Conservation (phyloP, 1,140 invertebrate genomes). For the Muscidifurax raptorellus region DNA sequence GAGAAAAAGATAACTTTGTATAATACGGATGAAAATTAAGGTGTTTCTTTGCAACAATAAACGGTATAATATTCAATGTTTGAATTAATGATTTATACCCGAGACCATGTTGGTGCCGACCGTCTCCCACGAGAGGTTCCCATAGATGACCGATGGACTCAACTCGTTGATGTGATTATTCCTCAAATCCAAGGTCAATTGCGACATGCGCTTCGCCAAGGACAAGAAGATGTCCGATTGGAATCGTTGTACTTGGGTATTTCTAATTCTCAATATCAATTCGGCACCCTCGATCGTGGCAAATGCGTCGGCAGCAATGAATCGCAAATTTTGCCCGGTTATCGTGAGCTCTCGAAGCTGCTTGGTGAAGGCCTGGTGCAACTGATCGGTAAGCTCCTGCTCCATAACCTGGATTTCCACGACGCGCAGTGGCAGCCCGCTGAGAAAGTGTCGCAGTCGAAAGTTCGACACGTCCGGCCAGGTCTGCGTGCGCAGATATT, state of each 20-base stretch:
- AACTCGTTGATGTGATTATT: conserved; percentile 87
- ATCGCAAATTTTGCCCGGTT: conserved; percentile 82
- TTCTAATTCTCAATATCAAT: conserved; percentile 84
- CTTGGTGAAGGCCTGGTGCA: conserved; percentile 83
- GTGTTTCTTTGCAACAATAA: too few species aligned
- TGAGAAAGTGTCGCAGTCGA: conserved; percentile 78
- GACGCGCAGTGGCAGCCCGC: conserved; percentile 78
- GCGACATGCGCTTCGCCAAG: conserved; percentile 83
- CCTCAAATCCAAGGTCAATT: conserved; percentile 88
- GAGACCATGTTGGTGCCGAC: conserved; percentile 87
- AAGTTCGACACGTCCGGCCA: conserved; percentile 81
- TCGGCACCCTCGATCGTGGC: conserved; percentile 80
- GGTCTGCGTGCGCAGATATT: conserved; percentile 79
- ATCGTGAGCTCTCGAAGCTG: conserved; percentile 88
- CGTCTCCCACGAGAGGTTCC: conserved; percentile 89
- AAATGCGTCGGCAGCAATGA: conserved; percentile 84
- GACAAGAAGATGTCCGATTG: conserved; percentile 86
- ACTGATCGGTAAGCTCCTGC: conserved; percentile 81
- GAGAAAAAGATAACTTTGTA: conserved; percentile 14
- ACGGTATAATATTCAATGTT: too few species aligned
- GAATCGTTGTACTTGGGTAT: conserved; percentile 84
- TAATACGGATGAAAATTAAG: conserved; percentile 36
- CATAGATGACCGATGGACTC: conserved; percentile 88
- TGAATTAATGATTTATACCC: too few species aligned
- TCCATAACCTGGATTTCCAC: conserved; percentile 85